Percentiles rank a stretch among this genome's conserved stretches.
These are phyloP conservation scores for Rotaria socialis DNA, from an alignment of 2,888 invertebrate genomes.

Conservation along the genomic window DNA sequence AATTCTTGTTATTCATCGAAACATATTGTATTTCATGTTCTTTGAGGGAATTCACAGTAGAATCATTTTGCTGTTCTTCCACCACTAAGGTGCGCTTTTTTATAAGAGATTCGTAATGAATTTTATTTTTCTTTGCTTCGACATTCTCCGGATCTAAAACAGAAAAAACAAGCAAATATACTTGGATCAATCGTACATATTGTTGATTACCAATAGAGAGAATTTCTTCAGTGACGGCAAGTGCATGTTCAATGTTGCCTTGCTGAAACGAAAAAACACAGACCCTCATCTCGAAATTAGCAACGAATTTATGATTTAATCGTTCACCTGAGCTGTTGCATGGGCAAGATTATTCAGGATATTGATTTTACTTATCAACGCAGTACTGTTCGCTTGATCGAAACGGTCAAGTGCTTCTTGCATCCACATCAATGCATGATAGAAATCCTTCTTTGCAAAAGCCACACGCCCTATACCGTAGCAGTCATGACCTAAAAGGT, in stretches of 20 bases:
- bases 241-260: conserved; percentile 79
- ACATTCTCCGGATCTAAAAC: conserved; percentile 66
- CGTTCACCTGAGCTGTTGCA: conserved; percentile 46
- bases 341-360: conserved; percentile 52
- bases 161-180: background rate
- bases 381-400: conserved; percentile 58
- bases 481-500: conserved; percentile 75
- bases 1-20: too few species aligned
- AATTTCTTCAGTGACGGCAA: conserved; percentile 76
- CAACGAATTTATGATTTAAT: too few species aligned
- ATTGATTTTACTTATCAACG: conserved; percentile 48
- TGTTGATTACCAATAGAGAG: conserved; percentile 65
- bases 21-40: background rate
- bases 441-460: conserved; percentile 84
- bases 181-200: conserved; percentile 48
- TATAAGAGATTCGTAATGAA: conserved; percentile 80
- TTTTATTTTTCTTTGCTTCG: conserved; percentile 80
- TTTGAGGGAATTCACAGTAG: background rate
- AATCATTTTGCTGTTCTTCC: background rate
- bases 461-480: conserved; percentile 88
- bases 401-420: conserved; percentile 75
- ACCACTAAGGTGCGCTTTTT: conserved; percentile 51
- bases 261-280: conserved; percentile 55
- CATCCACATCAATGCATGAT: conserved; percentile 92
- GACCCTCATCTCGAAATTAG: background rate